A percentile compares a stretch with the other conserved stretches of the same genome.
These are phyloP conservation scores for Brachypodius melanocephalos DNA, from an alignment of 2,113 vertebrate species.

Conservation along the genomic window DNA sequence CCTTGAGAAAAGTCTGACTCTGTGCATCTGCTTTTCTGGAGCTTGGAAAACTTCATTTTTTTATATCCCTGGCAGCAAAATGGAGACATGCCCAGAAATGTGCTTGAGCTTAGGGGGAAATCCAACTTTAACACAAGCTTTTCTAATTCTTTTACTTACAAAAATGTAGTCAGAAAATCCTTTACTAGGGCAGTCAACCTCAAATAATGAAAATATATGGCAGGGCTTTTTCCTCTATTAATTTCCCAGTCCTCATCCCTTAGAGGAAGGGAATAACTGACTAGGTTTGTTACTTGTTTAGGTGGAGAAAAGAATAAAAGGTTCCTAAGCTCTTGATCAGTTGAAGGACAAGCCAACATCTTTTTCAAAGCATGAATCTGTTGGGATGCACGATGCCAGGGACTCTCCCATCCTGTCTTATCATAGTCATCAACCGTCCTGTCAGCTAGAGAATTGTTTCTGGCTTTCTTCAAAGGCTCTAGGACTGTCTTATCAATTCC, in stretches of 20 bases:
- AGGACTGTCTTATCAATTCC: not conserved
- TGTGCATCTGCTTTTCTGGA: not conserved
- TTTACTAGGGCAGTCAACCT: not conserved
- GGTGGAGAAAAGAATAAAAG: not conserved
- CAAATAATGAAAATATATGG: not conserved
- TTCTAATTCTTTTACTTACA: not conserved
- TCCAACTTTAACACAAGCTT: not conserved
- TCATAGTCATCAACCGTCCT: conserved; percentile 57
- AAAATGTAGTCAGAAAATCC: not conserved
- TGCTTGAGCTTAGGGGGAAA: not conserved
- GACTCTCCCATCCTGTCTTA: conserved; percentile 67
- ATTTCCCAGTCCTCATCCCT: not conserved
- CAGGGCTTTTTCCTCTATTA: not conserved
- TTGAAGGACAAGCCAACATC: not conserved
- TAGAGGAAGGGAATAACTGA: not conserved
- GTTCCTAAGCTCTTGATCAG: not conserved
- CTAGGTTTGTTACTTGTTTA: not conserved
- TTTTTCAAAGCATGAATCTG: not conserved
- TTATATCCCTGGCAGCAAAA: not conserved
- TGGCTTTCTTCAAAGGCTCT: conserved; percentile 18
- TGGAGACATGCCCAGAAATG: not conserved
- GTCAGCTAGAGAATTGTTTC: conserved; percentile 9
- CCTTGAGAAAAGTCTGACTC: not conserved
- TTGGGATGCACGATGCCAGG: not conserved
- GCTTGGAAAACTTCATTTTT: not conserved